These are phyloP conservation scores for Nymphalis c-album DNA, from an alignment of 2,888 invertebrate genomes.

Conservation along the genomic window DNA sequence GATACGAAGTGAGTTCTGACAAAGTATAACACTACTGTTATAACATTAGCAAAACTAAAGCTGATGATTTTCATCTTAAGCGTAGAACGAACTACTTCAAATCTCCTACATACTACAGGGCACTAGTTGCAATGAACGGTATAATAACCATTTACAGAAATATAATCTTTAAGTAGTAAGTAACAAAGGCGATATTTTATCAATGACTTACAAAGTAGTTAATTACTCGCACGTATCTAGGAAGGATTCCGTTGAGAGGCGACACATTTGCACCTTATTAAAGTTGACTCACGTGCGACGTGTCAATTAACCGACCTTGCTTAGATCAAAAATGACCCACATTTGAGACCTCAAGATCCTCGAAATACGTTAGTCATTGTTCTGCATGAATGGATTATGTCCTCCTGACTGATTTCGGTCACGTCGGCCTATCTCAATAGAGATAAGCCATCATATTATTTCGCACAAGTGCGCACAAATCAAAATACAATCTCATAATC, in stretches of 20 bases:
- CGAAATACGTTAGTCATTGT: slow-evolving; percentile 16
- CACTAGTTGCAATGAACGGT: slow-evolving; percentile 1
- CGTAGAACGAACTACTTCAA: no score
- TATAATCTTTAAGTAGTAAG: neutral
- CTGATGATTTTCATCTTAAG: no score
- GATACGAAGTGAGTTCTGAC: no score
- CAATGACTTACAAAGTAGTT: slow-evolving; percentile 7
- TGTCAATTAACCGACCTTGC: slow-evolving; percentile 63
- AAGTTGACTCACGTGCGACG: slow-evolving; percentile 61
- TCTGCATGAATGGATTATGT: slow-evolving; percentile 2
- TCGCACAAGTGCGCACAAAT: no score
- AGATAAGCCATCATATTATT: no score
- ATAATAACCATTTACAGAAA: neutral
- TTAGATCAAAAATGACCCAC: slow-evolving; percentile 38
- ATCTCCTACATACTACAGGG: neutral
- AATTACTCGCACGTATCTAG: slow-evolving; percentile 33
- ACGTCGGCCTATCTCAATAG: no score
- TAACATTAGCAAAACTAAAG: no score
- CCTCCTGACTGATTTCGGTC: no score
- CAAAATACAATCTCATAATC: no score
- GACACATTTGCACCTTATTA: slow-evolving; percentile 63
- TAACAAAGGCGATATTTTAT: neutral
- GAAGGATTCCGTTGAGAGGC: slow-evolving; percentile 35
- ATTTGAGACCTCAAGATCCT: slow-evolving; percentile 1
- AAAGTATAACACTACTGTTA: no score